Evolutionary conservation across 2,797 vertebrate genomes (phyloP).

Genomic region (Pristis pectinata): DNA sequence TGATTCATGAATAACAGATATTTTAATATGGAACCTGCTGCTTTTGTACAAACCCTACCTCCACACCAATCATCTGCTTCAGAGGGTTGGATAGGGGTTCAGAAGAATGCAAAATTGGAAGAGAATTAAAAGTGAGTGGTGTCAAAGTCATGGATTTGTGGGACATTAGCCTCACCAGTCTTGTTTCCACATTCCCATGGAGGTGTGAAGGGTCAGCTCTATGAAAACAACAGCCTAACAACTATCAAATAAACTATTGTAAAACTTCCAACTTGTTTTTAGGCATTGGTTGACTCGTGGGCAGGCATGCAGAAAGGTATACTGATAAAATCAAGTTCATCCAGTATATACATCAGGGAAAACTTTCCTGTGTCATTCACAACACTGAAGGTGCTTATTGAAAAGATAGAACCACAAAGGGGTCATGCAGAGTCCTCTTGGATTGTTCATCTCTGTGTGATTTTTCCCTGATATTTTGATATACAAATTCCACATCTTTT

Average conservation of each 20-base stretch:
- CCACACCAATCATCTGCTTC: not conserved
- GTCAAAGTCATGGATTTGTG: not conserved
- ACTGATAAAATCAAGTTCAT: conserved; percentile 10
- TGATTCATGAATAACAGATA: not conserved
- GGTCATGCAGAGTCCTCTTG: not conserved
- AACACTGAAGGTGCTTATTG: not conserved
- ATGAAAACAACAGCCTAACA: not conserved
- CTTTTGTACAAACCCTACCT: not conserved
- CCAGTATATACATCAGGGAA: not conserved
- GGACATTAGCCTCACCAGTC: not conserved
- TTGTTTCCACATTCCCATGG: not conserved
- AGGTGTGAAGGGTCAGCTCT: not conserved
- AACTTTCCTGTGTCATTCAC: not conserved
- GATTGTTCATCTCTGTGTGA: not conserved
- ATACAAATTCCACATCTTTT: not conserved
- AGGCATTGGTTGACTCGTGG: not conserved
- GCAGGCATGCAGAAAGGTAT: conserved; percentile 27
- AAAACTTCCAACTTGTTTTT: not conserved
- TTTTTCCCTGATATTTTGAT: not conserved
- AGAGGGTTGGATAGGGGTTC: not conserved
- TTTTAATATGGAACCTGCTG: not conserved
- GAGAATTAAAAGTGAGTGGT: not conserved
- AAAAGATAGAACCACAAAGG: not conserved
- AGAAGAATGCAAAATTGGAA: not conserved
- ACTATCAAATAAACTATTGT: not conserved